Percentiles rank a stretch among this genome's conserved stretches.
These are phyloP conservation scores for Corythornis vintsioides DNA, from an alignment of 2,113 vertebrate species.

Conservation along the genomic window DNA sequence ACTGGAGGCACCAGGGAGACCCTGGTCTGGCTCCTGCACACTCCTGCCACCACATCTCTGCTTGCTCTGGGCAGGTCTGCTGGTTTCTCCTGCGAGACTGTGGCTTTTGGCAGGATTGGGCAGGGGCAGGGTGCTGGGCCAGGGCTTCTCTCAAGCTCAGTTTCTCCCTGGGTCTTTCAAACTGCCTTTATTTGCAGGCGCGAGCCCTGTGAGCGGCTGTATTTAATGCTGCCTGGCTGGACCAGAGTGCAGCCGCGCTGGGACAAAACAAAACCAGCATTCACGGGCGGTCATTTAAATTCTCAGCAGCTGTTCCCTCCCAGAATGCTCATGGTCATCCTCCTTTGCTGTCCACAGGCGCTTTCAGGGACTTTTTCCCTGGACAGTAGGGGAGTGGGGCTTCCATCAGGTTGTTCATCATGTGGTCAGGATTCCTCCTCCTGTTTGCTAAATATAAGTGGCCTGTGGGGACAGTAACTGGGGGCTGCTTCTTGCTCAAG, in stretches of 20 bases:
- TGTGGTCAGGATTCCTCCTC: neutral
- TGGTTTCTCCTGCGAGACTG: accelerated
- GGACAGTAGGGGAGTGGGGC: accelerated
- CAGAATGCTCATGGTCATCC: neutral
- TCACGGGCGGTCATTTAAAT: conserved; percentile 12
- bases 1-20: neutral
- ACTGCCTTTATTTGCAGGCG: neutral
- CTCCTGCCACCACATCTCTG: neutral
- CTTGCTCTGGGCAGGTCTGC: accelerated
- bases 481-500: neutral
- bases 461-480: accelerated
- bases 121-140: neutral
- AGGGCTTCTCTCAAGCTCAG: neutral
- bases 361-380: neutral
- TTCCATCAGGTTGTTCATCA: neutral
- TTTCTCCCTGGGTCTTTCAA: neutral
- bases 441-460: neutral
- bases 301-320: conserved; percentile 51
- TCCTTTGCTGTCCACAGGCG: neutral
- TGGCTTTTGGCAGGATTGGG: neutral
- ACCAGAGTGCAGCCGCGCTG: neutral
- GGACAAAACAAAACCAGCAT: conserved; percentile 54
- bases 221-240: neutral
- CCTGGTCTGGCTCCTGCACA: neutral
- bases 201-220: neutral